These are phyloP conservation scores for Cynopterus sphinx DNA, from an alignment of 2,797 vertebrate genomes.

Conservation along the genomic window DNA sequence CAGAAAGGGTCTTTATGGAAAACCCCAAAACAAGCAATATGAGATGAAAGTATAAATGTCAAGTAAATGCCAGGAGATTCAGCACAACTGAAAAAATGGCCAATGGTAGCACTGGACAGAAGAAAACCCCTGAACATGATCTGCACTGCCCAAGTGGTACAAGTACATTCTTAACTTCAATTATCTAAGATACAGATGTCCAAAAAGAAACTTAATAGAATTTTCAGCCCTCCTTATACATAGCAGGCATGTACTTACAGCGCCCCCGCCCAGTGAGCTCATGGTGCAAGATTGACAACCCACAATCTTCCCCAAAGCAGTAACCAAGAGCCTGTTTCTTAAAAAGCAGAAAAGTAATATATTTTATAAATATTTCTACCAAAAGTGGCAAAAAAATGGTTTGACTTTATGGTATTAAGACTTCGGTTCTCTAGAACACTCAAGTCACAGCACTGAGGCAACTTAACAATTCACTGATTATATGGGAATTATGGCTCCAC, in stretches of 20 bases:
- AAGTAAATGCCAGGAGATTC: not conserved
- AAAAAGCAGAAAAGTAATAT: not conserved
- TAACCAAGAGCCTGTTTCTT: not conserved
- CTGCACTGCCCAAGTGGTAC: accelerated
- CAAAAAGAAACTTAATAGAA: not conserved
- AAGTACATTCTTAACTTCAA: not conserved
- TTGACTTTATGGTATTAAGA: not conserved
- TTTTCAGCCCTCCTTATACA: not conserved
- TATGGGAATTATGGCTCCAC: not conserved
- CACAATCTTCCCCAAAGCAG: not conserved
- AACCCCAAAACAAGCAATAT: not conserved
- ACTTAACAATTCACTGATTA: not conserved
- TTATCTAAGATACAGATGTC: not conserved
- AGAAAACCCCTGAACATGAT: not conserved
- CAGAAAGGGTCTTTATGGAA: not conserved
- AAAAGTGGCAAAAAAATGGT: not conserved
- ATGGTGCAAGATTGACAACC: too few species aligned
- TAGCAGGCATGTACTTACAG: not conserved
- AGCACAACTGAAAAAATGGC: not conserved
- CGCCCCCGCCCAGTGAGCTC: not conserved
- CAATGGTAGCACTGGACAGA: not conserved
- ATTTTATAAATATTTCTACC: not conserved
- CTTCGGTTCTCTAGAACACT: not conserved
- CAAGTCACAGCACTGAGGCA: not conserved
- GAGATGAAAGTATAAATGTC: not conserved